phyloP scores from a whole-genome alignment of 2,888 invertebrate genomes.

The Nomada flava region DNA sequence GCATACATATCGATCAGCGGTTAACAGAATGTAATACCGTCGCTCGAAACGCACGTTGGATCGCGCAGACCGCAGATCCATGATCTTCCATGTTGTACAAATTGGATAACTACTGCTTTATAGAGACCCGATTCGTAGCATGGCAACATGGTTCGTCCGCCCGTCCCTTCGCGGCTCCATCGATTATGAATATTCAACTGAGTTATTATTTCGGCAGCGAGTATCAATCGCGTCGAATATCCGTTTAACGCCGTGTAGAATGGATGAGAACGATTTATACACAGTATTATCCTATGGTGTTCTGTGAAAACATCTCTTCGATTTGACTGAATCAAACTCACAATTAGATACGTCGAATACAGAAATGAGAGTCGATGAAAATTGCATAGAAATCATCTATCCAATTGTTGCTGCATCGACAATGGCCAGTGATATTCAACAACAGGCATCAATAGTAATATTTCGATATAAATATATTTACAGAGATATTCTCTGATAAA shows the following conservation, averaged over 20 bases:
- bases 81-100: constrained; percentile 34
- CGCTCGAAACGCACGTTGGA: neutral
- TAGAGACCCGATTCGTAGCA: neutral
- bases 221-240: constrained; percentile 19
- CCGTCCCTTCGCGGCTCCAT: constrained; percentile 3
- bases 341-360: too few species aligned
- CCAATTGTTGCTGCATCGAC: too few species aligned
- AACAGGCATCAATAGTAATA: too few species aligned
- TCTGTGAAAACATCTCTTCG: neutral
- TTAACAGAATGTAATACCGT: constrained; percentile 20
- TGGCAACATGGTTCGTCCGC: neutral
- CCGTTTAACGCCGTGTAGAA: constrained; percentile 9
- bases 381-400: too few species aligned
- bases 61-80: neutral
- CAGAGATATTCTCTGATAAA: too few species aligned
- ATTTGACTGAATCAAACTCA: constrained; percentile 4
- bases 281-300: neutral
- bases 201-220: constrained; percentile 27
- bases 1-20: neutral
- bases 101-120: constrained; percentile 44
- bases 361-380: constrained; percentile 1
- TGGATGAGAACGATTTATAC: neutral
- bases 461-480: too few species aligned
- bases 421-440: too few species aligned
- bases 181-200: constrained; percentile 44